These are phyloP conservation scores for Raja brachyura DNA, from an alignment of 2,113 vertebrate species.

Conservation along the genomic window DNA sequence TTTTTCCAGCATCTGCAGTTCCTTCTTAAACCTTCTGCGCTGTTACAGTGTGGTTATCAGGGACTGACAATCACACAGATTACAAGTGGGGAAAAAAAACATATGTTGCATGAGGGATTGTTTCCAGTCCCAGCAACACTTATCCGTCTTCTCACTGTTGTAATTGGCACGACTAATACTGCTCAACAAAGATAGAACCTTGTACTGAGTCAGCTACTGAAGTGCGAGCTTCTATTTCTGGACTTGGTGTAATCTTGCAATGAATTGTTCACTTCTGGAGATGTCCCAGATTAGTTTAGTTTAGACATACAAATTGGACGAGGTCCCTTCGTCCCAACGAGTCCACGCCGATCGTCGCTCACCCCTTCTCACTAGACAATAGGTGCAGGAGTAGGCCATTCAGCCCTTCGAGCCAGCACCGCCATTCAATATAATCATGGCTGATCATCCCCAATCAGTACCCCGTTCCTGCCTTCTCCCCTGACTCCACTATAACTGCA, in stretches of 20 bases:
- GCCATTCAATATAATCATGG: too few relatives aligned
- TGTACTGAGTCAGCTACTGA: neutral
- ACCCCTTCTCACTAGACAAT: too few relatives aligned
- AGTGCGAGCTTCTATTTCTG: neutral
- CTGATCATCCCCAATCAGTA: too few relatives aligned
- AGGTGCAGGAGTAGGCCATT: too few relatives aligned
- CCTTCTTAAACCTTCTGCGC: too few relatives aligned
- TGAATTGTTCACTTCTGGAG: neutral
- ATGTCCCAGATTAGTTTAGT: neutral
- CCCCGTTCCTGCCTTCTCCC: too few relatives aligned
- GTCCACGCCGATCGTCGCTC: too few relatives aligned
- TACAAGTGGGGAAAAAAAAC: conserved; percentile 10
- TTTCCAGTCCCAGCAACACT: conserved; percentile 20
- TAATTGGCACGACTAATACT: neutral
- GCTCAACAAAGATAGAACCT: neutral
- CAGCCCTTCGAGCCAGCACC: too few relatives aligned
- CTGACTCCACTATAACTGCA: too few relatives aligned
- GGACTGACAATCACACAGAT: neutral
- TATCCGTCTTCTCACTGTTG: neutral
- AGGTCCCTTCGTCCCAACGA: too few relatives aligned
- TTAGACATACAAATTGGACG: too few relatives aligned
- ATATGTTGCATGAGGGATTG: neutral
- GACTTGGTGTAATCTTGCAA: neutral
- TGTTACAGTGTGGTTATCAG: neutral
- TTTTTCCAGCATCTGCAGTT: too few relatives aligned